Percentiles rank a stretch among this genome's conserved stretches.
phyloP scores from a whole-genome alignment of 53 echinoderm and acorn worm species.

The Henricia sp. region DNA sequence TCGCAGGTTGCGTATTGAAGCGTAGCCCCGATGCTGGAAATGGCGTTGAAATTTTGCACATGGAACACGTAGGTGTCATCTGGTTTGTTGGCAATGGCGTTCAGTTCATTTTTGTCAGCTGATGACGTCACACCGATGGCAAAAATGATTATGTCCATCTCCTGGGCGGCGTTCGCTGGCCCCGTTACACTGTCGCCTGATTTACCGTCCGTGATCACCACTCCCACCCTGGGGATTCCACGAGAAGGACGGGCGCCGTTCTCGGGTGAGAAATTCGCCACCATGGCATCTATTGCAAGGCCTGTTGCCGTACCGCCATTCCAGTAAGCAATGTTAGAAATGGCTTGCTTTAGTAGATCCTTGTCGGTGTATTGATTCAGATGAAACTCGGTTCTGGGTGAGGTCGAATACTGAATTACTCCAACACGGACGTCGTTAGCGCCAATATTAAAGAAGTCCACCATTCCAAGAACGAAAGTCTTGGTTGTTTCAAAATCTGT shows the following conservation, averaged over 20 bases:
- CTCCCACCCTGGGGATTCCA: slow-evolving; percentile 3
- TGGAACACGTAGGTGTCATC: slow-evolving; percentile 24
- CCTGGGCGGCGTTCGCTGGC: background rate
- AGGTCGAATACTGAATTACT: slow-evolving; percentile 12
- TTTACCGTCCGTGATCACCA: slow-evolving; percentile 29
- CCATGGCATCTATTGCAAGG: background rate
- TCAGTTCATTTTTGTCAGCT: background rate
- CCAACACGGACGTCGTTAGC: slow-evolving; percentile 18
- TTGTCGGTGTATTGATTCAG: slow-evolving; percentile 4
- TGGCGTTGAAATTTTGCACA: background rate
- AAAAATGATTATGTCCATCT: background rate
- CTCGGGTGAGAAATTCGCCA: background rate
- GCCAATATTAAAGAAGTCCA: slow-evolving; percentile 27
- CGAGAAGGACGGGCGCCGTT: background rate
- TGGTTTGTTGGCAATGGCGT: slow-evolving; percentile 40
- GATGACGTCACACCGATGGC: slow-evolving; percentile 32
- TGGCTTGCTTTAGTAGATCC: slow-evolving; percentile 1
- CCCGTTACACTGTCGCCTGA: background rate
- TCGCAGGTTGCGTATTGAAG: background rate
- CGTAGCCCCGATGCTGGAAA: background rate
- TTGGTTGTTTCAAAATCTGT: slow-evolving; percentile 13
- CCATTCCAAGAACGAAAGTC: slow-evolving; percentile 17
- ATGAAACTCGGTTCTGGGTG: slow-evolving; percentile 1
- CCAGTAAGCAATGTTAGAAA: background rate
- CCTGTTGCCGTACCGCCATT: background rate